These are phyloP conservation scores for Pelmatolapia mariae DNA, from an alignment of 2,113 vertebrate genomes.

Conservation along the genomic window DNA sequence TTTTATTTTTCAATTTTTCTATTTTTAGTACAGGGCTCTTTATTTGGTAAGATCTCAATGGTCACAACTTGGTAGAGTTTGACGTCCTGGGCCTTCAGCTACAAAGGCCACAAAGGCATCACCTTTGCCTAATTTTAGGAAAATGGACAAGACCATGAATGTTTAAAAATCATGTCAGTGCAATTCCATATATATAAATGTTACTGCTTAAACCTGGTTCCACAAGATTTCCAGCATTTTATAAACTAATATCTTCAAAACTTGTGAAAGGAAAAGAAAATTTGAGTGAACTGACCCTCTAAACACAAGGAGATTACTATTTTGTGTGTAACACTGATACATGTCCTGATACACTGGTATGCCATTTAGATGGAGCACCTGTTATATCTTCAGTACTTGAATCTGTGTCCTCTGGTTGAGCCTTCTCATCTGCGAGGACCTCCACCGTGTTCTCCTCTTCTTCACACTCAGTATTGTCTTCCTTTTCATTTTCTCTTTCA, in stretches of 20 bases:
- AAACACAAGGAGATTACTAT: neutral
- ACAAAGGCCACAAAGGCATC: neutral
- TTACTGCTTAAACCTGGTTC: neutral
- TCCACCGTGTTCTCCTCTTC: neutral
- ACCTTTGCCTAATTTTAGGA: neutral
- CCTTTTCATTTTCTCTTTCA: neutral
- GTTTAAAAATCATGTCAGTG: neutral
- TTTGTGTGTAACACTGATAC: neutral
- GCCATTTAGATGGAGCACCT: slow-evolving; percentile 1
- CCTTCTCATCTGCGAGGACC: neutral
- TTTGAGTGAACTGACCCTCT: neutral
- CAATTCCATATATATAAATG: neutral
- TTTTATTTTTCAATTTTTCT: neutral
- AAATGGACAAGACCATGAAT: neutral
- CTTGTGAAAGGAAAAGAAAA: neutral
- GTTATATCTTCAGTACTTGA: neutral
- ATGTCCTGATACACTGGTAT: neutral
- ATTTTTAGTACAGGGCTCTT: neutral
- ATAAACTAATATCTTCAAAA: neutral
- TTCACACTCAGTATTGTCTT: neutral
- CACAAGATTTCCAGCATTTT: neutral
- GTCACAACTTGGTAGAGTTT: neutral
- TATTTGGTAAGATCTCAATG: neutral
- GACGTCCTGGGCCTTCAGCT: neutral
- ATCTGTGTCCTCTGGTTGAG: neutral